Conservation (phyloP, 2,888 invertebrate species). For the Archips crataeganus region DNA sequence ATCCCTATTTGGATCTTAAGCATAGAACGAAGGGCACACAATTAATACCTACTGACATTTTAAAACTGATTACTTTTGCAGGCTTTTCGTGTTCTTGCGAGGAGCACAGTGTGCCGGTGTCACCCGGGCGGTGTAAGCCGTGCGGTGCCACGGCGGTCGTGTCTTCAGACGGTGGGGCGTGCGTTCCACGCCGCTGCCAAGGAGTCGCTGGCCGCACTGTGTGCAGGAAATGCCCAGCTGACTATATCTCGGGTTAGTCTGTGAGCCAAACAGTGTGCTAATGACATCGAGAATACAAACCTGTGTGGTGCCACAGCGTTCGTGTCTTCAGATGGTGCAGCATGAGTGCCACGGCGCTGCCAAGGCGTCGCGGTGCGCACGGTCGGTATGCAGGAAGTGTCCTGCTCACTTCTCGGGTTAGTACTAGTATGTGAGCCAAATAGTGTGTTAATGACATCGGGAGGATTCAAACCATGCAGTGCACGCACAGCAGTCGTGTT, state of each 20-base stretch:
- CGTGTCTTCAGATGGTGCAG: slow-evolving; percentile 66
- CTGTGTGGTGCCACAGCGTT: slow-evolving; percentile 70
- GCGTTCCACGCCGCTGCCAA: slow-evolving; percentile 75
- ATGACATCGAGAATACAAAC: slow-evolving; percentile 51
- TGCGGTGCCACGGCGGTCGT: slow-evolving; percentile 72
- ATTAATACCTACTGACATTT: too few relatives aligned
- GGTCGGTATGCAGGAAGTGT: slow-evolving; percentile 78
- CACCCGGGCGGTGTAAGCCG: slow-evolving; percentile 58
- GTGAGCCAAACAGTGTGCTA: neutral
- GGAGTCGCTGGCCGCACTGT: slow-evolving; percentile 61
- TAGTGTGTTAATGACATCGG: slow-evolving; percentile 4
- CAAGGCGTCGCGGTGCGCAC: slow-evolving; percentile 63
- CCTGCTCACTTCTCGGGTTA: slow-evolving; percentile 74
- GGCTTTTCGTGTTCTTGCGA: slow-evolving; percentile 73
- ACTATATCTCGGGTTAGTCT: slow-evolving; percentile 71
- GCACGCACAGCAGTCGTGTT: slow-evolving; percentile 73
- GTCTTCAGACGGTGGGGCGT: slow-evolving; percentile 66
- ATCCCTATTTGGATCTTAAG: too few relatives aligned
- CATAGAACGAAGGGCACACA: too few relatives aligned
- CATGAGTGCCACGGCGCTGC: slow-evolving; percentile 74
- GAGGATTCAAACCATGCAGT: slow-evolving; percentile 66
- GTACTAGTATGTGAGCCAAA: slow-evolving; percentile 46
- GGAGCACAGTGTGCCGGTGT: slow-evolving; percentile 62
- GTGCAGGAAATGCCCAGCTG: slow-evolving; percentile 75
- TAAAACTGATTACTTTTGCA: slow-evolving; percentile 44